Base-by-base conservation (phyloP, 2,888 invertebrate species). In the Napeogenes inachia region DNA sequence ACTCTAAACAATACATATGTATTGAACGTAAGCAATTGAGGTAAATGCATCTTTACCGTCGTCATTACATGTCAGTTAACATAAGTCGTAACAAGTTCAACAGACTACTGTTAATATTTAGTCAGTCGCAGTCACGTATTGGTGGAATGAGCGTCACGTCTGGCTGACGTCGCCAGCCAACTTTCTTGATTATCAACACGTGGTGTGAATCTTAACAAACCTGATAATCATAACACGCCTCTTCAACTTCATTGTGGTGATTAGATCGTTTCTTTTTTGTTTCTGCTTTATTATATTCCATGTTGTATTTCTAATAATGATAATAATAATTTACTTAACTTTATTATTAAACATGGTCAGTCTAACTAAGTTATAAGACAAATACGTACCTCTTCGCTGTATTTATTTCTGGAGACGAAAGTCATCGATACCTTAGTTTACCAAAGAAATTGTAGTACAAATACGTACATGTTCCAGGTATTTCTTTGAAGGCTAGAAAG, bases 181-280 rank as follows among this genome's bases (percentile, higher is more conserved):
- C 76, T 87, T 86, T 82, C 81, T 84, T 86, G 87, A 87, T 86
- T 87, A 86, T 83, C 81, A 78, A 79, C 82, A 85, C 87, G 86
- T 79, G 85, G 79, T 61, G 75, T 68, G 87, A 85, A 87, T 87
- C 75, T 75, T 68, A 75, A 79, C 62, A 60, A 66, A 61, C 54
- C 53, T 58, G 60, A 65, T 71, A 71, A 70, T 68, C 71, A 71
- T 70, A 67, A 65, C 65, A 54, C 57, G 68, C 61, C 59, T 57
- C 59, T 56, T 68, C 64, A 61, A 64, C 69, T 56, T 21, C 30
- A 4, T 50, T 47, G n/a, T 50, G 30, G 50, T 50, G 21, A 50
- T 50, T 50, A 30, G 50, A 50, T 30, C 21, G 30, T 30, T 12
- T 30, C 1, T 30, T 4, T 50, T 30, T 50, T 50, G 50, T 21